phyloP scores from a whole-genome alignment of 2,113 vertebrate genomes.

The Podarcis raffonei region DNA sequence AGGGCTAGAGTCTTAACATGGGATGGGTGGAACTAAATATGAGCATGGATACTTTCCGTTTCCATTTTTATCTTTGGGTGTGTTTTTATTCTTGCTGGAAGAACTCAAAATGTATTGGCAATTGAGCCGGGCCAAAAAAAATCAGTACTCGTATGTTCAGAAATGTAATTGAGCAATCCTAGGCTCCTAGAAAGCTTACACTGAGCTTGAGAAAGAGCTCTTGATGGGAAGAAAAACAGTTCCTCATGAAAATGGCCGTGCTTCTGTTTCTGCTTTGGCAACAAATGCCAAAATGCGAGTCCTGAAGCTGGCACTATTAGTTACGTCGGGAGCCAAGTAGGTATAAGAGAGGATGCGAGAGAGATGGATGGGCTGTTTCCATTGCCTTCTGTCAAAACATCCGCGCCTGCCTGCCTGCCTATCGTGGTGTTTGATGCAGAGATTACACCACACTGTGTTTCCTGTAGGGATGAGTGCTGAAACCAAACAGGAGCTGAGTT shows the following conservation, averaged over 20 bases:
- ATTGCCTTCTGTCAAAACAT: not conserved
- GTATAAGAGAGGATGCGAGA: slow-evolving; percentile 31
- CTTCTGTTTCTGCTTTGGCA: not conserved
- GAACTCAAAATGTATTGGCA: not conserved
- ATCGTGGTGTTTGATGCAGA: not conserved
- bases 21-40: no score
- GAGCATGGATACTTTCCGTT: no score
- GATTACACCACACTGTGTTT: not conserved
- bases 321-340: not conserved
- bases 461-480: not conserved
- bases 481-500: not conserved
- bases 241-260: not conserved
- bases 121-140: not conserved
- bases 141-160: not conserved
- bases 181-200: not conserved
- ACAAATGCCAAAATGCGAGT: not conserved
- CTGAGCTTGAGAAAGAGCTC: no score
- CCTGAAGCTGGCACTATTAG: not conserved
- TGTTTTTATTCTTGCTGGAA: not conserved
- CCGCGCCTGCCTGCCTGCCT: not conserved
- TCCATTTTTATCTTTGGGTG: not conserved
- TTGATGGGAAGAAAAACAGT: not conserved
- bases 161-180: not conserved
- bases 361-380: slow-evolving; percentile 12
- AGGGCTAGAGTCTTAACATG: not conserved